These are phyloP conservation scores for Acanthurus lineatus DNA, from an alignment of 2,797 vertebrate species.

Conservation along the genomic window DNA sequence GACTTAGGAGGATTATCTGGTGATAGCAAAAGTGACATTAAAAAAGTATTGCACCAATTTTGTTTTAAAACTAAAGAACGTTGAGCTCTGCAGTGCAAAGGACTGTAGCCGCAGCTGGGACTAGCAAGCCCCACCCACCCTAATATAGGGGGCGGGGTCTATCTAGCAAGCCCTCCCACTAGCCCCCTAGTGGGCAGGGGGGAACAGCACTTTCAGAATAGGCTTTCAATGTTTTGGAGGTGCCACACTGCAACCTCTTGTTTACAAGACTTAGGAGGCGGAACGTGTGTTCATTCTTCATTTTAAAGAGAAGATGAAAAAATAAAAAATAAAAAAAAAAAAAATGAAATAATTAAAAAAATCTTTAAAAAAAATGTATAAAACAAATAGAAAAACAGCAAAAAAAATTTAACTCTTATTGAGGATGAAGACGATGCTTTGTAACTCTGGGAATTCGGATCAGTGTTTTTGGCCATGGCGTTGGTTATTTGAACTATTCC, in stretches of 20 bases:
- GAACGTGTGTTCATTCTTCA: conserved; percentile 98
- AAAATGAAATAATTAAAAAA: conserved; percentile 50
- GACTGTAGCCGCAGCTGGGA: conserved; percentile 99
- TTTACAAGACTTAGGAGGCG: conserved; percentile 97
- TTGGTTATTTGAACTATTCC: conserved; percentile 94
- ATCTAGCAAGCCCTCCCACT: conserved; percentile 80
- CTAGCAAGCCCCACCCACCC: conserved; percentile 91
- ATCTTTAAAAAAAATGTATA: conserved; percentile 53
- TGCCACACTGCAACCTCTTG: conserved; percentile 92
- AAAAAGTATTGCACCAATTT: conserved; percentile 97
- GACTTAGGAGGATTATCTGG: conserved; percentile 93
- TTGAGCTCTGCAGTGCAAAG: conserved; percentile 97
- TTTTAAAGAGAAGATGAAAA: conserved; percentile 89
- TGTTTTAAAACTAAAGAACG: conserved; percentile 96
- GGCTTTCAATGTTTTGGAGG: conserved; percentile 98
- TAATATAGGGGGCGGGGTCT: conserved; percentile 76
- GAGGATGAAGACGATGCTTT: conserved; percentile 94
- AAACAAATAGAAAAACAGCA: conserved; percentile 56
- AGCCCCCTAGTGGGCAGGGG: conserved; percentile 81
- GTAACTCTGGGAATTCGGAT: conserved; percentile 99
- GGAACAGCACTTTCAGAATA: conserved; percentile 99
- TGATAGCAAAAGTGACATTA: conserved; percentile 86
- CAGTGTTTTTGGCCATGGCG: conserved; percentile 93
- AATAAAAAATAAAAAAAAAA: conserved; percentile 69
- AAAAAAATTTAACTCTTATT: conserved; percentile 76